These are phyloP conservation scores for Gulo gulo DNA, from an alignment of 2,113 vertebrate species.

Conservation along the genomic window DNA sequence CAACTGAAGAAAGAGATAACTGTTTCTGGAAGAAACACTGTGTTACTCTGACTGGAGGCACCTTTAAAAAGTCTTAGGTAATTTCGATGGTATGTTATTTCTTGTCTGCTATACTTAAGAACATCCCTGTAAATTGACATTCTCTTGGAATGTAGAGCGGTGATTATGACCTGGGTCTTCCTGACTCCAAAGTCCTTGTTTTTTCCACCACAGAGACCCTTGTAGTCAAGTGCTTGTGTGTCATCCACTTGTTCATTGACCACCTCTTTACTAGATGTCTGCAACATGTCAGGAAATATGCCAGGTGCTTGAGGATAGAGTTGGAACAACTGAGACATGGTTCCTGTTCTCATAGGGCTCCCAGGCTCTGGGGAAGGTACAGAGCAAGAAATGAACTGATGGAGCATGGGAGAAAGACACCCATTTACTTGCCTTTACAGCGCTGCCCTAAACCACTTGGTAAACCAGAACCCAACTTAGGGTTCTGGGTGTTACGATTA, in stretches of 20 bases:
- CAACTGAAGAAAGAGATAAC: background rate
- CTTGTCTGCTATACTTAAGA: constrained; percentile 10
- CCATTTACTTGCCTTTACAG: background rate
- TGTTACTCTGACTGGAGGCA: background rate
- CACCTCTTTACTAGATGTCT: background rate
- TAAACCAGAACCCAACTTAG: background rate
- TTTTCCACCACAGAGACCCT: background rate
- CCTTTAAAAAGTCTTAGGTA: background rate
- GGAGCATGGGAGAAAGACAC: background rate
- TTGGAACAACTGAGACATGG: background rate
- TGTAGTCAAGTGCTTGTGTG: constrained; percentile 12
- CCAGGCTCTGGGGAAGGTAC: background rate
- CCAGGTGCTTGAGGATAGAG: background rate
- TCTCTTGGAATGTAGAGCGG: background rate
- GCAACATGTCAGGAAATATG: background rate
- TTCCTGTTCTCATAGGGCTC: background rate
- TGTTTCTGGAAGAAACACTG: background rate
- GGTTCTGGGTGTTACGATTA: background rate
- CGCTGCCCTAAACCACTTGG: background rate
- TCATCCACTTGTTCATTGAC: constrained; percentile 32
- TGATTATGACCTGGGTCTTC: constrained; percentile 39
- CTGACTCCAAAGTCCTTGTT: constrained; percentile 12
- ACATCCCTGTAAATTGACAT: background rate
- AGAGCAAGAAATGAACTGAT: background rate
- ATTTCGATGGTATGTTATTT: background rate